Percentiles rank a stretch among this genome's conserved stretches.
Evolutionary conservation across 2,113 vertebrate genomes (phyloP).

Genomic region (Oxyura jamaicensis): DNA sequence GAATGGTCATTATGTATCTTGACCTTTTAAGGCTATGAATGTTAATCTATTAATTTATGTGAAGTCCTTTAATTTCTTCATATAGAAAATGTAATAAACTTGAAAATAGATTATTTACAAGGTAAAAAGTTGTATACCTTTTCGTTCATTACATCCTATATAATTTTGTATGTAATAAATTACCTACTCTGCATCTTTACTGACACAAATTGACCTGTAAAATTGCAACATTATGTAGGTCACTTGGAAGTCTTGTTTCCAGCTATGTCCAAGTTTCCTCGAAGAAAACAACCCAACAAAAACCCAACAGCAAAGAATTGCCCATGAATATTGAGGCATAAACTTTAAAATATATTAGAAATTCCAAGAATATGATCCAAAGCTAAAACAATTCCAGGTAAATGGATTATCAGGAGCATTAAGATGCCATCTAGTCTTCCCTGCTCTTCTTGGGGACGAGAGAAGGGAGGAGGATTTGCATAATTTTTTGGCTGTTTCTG

Average conservation of each 20-base stretch:
- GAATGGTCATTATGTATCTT: background rate
- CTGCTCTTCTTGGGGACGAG: background rate
- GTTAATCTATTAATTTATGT: background rate
- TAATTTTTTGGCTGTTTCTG: constrained; percentile 21
- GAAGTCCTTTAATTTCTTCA: background rate
- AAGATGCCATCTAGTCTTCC: background rate
- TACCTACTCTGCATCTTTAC: background rate
- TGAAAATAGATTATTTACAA: background rate
- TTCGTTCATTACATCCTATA: background rate
- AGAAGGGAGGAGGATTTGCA: background rate
- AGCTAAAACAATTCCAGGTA: background rate
- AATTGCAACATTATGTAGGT: background rate
- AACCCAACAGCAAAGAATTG: background rate
- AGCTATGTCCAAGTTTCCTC: background rate
- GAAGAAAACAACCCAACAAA: background rate
- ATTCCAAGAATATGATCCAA: background rate
- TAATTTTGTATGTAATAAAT: background rate
- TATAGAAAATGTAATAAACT: background rate
- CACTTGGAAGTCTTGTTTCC: background rate
- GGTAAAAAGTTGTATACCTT: background rate
- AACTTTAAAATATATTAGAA: background rate
- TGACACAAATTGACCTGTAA: background rate
- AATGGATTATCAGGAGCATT: background rate
- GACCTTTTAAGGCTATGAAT: background rate
- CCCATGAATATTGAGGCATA: background rate